These are phyloP conservation scores for Umimayanthus chanpuru DNA, from an alignment of 92 coral and sea anemone genomes.

Conservation along the genomic window DNA sequence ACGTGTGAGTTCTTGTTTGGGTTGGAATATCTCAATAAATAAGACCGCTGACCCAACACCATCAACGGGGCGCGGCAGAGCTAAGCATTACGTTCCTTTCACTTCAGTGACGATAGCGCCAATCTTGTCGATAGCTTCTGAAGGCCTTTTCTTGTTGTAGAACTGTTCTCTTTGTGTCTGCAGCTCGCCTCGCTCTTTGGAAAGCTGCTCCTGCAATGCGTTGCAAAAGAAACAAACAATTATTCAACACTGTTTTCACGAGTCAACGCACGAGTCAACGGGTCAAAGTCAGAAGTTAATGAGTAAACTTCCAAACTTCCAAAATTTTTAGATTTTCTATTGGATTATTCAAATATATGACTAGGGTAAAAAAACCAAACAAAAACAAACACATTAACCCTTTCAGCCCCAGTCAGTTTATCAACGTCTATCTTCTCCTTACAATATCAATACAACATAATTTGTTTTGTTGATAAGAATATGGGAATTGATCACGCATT, in stretches of 20 bases:
- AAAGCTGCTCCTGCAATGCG: conserved; percentile 52
- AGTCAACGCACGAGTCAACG: too few relatives aligned
- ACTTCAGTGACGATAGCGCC: conserved; percentile 55
- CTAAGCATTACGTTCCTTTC: conserved; percentile 32
- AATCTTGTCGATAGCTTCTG: conserved; percentile 63
- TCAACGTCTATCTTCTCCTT: too few relatives aligned
- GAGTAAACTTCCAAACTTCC: too few relatives aligned
- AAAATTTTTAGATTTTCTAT: too few relatives aligned
- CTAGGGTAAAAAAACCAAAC: too few relatives aligned
- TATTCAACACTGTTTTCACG: background rate
- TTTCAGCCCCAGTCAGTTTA: too few relatives aligned
- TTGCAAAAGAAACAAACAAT: background rate
- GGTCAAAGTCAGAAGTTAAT: too few relatives aligned
- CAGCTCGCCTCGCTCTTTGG: conserved; percentile 58
- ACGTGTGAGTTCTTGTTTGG: background rate
- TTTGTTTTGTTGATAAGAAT: too few relatives aligned
- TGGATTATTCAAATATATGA: too few relatives aligned
- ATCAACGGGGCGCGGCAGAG: background rate
- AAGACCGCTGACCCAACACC: background rate
- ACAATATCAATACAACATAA: too few relatives aligned
- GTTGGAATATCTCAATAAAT: background rate
- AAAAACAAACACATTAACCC: too few relatives aligned
- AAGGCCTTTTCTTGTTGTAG: conserved; percentile 32
- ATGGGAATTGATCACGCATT: too few relatives aligned
- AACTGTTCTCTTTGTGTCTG: conserved; percentile 47